Conservation (phyloP, 2,797 vertebrate genomes). For the Danio aesculapii region DNA sequence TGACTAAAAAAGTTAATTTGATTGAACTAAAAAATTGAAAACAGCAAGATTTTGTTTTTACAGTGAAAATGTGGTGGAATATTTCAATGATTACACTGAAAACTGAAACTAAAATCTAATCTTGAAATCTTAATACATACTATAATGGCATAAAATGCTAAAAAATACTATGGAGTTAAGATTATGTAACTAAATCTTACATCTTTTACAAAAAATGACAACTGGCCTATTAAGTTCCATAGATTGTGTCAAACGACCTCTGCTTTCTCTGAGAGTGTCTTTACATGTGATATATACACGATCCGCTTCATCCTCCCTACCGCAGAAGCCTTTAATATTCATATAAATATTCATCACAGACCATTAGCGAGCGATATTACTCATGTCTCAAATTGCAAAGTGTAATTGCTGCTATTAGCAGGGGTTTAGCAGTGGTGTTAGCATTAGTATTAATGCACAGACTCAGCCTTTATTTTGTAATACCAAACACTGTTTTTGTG, state of each 20-base stretch:
- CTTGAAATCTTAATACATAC: background rate
- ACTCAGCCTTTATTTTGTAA: background rate
- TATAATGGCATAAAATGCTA: background rate
- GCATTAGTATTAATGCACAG: constrained; percentile 34
- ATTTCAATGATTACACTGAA: too few species aligned
- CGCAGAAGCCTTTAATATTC: constrained; percentile 35
- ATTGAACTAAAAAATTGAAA: too few species aligned
- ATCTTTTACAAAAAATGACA: background rate
- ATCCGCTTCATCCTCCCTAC: constrained; percentile 10
- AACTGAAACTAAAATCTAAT: background rate
- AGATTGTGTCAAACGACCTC: background rate
- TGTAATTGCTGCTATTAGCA: constrained; percentile 48
- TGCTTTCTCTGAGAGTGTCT: constrained; percentile 7
- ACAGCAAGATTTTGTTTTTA: too few species aligned
- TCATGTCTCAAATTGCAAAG: constrained; percentile 44
- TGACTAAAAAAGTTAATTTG: too few species aligned
- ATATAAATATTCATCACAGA: constrained; percentile 49
- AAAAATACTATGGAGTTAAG: background rate
- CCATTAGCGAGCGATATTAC: constrained; percentile 44
- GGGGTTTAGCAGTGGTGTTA: constrained; percentile 32
- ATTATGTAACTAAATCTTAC: background rate
- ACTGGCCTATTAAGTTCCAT: background rate
- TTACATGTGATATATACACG: constrained; percentile 34
- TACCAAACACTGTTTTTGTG: background rate
- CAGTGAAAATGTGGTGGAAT: too few species aligned